phyloP scores from a whole-genome alignment of 2,797 vertebrate genomes.

The Phrynocephalus forsythii region DNA sequence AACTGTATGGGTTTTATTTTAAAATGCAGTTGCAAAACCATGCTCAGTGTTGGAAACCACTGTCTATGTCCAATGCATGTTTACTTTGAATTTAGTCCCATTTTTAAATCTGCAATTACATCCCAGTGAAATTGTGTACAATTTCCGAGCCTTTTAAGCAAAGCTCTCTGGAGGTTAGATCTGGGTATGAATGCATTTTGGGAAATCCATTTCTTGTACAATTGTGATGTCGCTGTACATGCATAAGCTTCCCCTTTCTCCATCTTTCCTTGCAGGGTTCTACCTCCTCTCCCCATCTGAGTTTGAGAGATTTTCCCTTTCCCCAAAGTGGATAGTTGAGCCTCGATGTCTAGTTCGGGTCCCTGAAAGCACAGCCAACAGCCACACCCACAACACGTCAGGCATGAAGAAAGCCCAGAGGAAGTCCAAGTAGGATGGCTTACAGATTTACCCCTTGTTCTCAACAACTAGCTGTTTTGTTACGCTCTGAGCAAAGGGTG shows the following conservation, averaged over 20 bases:
- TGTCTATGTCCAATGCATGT: not conserved
- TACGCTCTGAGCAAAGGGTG: not conserved
- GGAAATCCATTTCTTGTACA: not conserved
- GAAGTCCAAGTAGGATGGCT: conserved; percentile 77
- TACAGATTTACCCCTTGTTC: not conserved
- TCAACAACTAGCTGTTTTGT: not conserved
- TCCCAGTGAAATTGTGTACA: not conserved
- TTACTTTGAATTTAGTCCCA: not conserved
- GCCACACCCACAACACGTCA: conserved; percentile 37
- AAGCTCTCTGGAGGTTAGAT: not conserved
- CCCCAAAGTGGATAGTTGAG: conserved; percentile 91
- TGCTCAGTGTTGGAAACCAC: not conserved
- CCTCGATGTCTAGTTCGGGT: conserved; percentile 88
- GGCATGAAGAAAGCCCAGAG: conserved; percentile 72
- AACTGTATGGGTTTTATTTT: not conserved
- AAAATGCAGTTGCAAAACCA: not conserved
- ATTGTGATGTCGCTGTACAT: not conserved
- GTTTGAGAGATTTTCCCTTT: conserved; percentile 97
- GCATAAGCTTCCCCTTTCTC: not conserved
- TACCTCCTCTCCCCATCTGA: conserved; percentile 97
- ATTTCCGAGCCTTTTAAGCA: not conserved
- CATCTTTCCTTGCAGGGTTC: conserved; percentile 85
- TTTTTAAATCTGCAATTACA: not conserved
- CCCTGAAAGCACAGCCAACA: conserved; percentile 72
- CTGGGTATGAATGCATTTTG: not conserved